Percentiles rank a stretch among this genome's conserved stretches.
These are phyloP conservation scores for Danio aesculapii DNA, from an alignment of 2,797 vertebrate species.

Conservation along the genomic window DNA sequence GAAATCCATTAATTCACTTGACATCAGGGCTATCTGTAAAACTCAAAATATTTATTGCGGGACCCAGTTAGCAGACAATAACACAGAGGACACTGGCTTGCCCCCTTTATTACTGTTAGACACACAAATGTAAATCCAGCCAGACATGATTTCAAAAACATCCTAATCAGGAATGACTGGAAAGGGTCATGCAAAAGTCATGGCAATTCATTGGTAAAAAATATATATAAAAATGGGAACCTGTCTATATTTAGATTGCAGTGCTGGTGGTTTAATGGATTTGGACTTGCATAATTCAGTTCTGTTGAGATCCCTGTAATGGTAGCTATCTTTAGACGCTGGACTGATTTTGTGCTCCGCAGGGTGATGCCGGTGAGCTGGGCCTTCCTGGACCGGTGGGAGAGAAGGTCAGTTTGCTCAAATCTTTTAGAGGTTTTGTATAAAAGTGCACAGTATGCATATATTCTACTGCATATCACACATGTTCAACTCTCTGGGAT, in stretches of 20 bases:
- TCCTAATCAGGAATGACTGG: neutral
- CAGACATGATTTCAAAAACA: neutral
- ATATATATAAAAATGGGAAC: neutral
- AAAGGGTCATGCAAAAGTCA: conserved; percentile 16
- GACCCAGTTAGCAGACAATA: neutral
- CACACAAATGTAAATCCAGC: neutral
- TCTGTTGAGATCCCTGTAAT: conserved; percentile 49
- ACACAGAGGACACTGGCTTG: neutral
- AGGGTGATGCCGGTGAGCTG: conserved; percentile 86
- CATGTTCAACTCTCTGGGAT: neutral
- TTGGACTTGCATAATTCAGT: conserved; percentile 57
- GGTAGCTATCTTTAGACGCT: conserved; percentile 52
- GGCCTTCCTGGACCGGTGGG: conserved; percentile 88
- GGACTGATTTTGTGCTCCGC: conserved; percentile 44
- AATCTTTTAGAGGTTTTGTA: neutral
- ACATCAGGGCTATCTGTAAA: neutral
- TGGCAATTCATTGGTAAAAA: neutral
- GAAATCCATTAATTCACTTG: conserved; percentile 1
- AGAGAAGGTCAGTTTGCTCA: conserved; percentile 79
- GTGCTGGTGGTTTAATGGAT: conserved; percentile 45
- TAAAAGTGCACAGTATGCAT: neutral
- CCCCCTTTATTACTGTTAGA: neutral
- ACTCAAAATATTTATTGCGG: neutral
- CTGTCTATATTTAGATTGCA: conserved; percentile 11
- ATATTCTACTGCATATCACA: neutral